Evolutionary conservation across 1,140 invertebrate species (phyloP).

Genomic region (Tetramorium alpestre): DNA sequence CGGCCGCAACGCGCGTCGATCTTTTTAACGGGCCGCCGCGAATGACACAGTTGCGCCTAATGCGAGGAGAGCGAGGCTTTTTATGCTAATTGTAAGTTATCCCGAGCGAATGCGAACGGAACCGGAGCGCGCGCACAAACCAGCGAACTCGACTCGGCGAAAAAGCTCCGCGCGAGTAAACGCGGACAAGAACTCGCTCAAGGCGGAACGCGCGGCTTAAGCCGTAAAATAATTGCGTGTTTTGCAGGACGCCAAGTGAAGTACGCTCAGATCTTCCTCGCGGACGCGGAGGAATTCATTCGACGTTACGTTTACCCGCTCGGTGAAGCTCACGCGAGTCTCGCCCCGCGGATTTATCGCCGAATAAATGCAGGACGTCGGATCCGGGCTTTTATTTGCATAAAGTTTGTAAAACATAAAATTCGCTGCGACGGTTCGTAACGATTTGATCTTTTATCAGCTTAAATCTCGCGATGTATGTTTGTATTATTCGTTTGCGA

Average conservation of each 20-base stretch:
- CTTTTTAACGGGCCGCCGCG: constrained; percentile 27
- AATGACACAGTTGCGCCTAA: constrained; percentile 52
- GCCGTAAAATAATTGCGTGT: constrained; percentile 61
- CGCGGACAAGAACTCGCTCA: constrained; percentile 55
- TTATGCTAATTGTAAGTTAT: constrained; percentile 56
- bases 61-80: constrained; percentile 38
- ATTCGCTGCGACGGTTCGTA: neutral
- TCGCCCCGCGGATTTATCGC: neutral
- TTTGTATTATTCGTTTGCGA: neutral
- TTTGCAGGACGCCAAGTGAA: constrained; percentile 46
- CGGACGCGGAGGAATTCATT: constrained; percentile 4
- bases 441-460: constrained; percentile 9
- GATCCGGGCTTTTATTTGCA: neutral
- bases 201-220: constrained; percentile 61
- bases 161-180: constrained; percentile 48
- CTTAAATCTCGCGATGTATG: neutral
- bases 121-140: constrained; percentile 10
- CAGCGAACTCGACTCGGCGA: constrained; percentile 38
- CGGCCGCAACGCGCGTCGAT: neutral
- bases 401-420: neutral
- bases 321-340: neutral
- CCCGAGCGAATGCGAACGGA: constrained; percentile 44
- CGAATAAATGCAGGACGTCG: neutral
- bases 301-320: constrained; percentile 1
- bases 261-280: constrained; percentile 47